phyloP scores from a whole-genome alignment of 1,140 invertebrate genomes.

The Ostrea edulis region DNA sequence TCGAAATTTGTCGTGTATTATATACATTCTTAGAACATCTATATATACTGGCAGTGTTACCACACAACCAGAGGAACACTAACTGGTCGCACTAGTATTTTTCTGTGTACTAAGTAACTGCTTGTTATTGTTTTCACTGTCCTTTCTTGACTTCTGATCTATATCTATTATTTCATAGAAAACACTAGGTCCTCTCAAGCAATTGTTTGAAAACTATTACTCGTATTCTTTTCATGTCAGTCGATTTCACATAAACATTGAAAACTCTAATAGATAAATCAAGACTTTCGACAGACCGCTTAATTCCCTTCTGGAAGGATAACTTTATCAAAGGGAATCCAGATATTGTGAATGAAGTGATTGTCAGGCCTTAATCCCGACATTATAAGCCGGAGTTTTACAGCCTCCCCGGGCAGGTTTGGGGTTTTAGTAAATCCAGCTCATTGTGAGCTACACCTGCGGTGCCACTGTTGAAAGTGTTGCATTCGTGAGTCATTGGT shows the following conservation, averaged over 20 bases:
- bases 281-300: conserved; percentile 26
- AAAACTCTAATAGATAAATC: conserved; percentile 36
- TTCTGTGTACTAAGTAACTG: background rate
- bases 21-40: background rate
- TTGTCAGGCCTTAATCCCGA: conserved; percentile 30
- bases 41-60: background rate
- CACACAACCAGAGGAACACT: background rate
- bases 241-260: conserved; percentile 1
- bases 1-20: background rate
- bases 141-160: conserved; percentile 15
- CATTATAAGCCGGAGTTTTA: conserved; percentile 38
- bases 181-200: conserved; percentile 3
- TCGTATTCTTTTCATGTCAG: background rate
- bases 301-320: conserved; percentile 25
- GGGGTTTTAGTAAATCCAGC: conserved; percentile 31
- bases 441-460: conserved; percentile 33
- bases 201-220: conserved; percentile 27
- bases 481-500: background rate
- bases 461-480: background rate
- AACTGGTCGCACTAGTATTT: background rate
- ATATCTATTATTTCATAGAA: background rate
- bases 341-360: conserved; percentile 36
- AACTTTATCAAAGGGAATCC: conserved; percentile 35
- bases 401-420: conserved; percentile 31
- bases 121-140: background rate